Conservation (phyloP, 2,888 invertebrate species). For the Andrena bicolor region DNA sequence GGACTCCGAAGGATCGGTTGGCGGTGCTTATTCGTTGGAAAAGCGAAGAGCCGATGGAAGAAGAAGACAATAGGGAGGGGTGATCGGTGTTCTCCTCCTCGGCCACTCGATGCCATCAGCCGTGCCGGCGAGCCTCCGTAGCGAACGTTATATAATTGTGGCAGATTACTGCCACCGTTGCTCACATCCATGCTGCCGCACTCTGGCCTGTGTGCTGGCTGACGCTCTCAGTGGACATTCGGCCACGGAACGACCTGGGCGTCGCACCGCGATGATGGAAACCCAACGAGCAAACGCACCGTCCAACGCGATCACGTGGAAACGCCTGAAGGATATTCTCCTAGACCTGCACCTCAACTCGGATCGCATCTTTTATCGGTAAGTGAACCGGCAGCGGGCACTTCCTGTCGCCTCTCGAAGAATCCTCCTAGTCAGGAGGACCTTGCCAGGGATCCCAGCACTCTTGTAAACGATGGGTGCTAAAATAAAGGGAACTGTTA, state of each 20-base stretch:
- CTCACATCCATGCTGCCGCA: slow-evolving; percentile 67
- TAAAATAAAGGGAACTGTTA: not conserved
- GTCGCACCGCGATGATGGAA: slow-evolving; percentile 53
- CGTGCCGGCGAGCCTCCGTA: slow-evolving; percentile 46
- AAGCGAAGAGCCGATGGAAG: slow-evolving; percentile 24
- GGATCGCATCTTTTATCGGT: slow-evolving; percentile 76
- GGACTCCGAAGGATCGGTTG: not conserved
- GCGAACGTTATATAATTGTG: slow-evolving; percentile 71
- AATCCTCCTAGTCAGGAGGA: not conserved
- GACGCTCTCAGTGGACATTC: slow-evolving; percentile 70
- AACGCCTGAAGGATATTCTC: slow-evolving; percentile 63
- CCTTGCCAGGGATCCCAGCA: not conserved
- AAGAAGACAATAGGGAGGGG: slow-evolving; percentile 52
- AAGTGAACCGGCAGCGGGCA: slow-evolving; percentile 53
- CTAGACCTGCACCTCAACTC: slow-evolving; percentile 68
- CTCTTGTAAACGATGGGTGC: no score
- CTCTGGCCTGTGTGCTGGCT: slow-evolving; percentile 46
- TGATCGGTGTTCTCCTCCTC: slow-evolving; percentile 47
- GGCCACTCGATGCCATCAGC: slow-evolving; percentile 33
- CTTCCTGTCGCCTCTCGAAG: not conserved
- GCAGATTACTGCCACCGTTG: slow-evolving; percentile 72
- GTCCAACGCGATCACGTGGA: slow-evolving; percentile 63
- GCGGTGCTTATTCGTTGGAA: not conserved
- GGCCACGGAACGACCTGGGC: slow-evolving; percentile 60
- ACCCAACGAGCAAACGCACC: slow-evolving; percentile 30